Conservation (phyloP, 2,113 vertebrate species). For the Cavia aperea region DNA sequence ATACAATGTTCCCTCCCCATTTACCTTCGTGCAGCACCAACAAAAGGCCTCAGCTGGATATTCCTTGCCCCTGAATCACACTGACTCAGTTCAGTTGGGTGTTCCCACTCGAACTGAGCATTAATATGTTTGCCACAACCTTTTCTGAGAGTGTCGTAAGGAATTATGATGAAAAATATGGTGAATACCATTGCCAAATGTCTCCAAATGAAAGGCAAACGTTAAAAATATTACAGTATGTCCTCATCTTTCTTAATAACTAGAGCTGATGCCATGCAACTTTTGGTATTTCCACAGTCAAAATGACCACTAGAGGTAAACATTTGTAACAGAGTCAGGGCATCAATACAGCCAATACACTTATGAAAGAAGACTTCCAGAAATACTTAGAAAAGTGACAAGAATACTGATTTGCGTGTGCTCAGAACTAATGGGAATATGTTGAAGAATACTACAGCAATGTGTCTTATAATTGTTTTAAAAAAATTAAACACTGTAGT, state of each 20-base stretch:
- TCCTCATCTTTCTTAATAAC: neutral
- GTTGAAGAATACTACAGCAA: too few relatives aligned
- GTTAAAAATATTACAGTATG: neutral
- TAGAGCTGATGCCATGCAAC: neutral
- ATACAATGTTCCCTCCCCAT: neutral
- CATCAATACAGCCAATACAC: neutral
- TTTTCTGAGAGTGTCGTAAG: neutral
- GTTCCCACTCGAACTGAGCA: neutral
- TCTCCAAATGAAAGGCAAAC: neutral
- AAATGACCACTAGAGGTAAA: neutral
- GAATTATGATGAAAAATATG: neutral
- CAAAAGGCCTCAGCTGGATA: neutral
- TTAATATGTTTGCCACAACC: neutral
- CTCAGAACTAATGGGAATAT: neutral
- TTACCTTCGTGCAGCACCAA: neutral
- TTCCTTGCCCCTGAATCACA: neutral
- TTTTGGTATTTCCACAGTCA: neutral
- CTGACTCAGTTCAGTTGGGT: neutral
- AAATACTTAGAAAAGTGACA: neutral
- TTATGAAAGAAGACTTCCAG: neutral
- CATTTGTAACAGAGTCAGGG: neutral
- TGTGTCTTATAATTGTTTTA: neutral
- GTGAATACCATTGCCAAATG: too few relatives aligned
- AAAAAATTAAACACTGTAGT: neutral
- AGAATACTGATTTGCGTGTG: neutral